These are phyloP conservation scores for Manis javanica DNA, from an alignment of 2,797 vertebrate species.

Conservation along the genomic window DNA sequence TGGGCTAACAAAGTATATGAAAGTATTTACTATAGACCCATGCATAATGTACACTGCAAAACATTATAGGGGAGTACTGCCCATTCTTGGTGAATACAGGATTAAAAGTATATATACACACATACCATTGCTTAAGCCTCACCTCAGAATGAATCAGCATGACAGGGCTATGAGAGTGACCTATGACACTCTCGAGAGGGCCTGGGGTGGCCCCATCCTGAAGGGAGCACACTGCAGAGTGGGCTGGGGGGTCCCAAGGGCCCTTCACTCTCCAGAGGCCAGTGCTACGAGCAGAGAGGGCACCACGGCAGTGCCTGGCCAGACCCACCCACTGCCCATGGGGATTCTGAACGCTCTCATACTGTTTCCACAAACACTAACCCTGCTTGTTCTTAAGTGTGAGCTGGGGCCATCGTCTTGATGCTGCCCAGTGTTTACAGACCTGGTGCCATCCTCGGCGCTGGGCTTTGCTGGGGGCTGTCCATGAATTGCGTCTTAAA, in stretches of 20 bases:
- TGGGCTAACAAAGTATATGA: accelerated
- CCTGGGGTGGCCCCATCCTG: background rate
- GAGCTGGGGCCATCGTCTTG: too few relatives aligned
- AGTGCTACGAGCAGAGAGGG: background rate
- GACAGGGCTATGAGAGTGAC: background rate
- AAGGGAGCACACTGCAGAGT: too few relatives aligned
- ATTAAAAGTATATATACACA: too few relatives aligned
- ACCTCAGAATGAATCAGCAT: background rate
- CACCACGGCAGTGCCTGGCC: background rate
- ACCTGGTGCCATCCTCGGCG: constrained; percentile 97
- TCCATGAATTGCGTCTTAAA: constrained; percentile 85
- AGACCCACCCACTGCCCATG: accelerated
- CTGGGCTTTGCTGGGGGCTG: constrained; percentile 91
- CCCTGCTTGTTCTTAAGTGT: background rate
- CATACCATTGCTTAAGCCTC: background rate
- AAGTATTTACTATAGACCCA: background rate
- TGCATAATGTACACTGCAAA: background rate
- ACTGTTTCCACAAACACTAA: background rate
- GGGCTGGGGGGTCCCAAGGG: background rate
- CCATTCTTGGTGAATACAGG: background rate
- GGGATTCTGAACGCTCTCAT: accelerated
- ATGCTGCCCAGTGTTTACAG: constrained; percentile 23
- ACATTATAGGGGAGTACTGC: too few relatives aligned
- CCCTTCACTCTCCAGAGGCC: background rate
- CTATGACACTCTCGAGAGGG: background rate